Evolutionary conservation across 2,888 invertebrate species (phyloP), one percentile per base, ranked within the genome.

Genomic region (Sussaba pulchella): DNA sequence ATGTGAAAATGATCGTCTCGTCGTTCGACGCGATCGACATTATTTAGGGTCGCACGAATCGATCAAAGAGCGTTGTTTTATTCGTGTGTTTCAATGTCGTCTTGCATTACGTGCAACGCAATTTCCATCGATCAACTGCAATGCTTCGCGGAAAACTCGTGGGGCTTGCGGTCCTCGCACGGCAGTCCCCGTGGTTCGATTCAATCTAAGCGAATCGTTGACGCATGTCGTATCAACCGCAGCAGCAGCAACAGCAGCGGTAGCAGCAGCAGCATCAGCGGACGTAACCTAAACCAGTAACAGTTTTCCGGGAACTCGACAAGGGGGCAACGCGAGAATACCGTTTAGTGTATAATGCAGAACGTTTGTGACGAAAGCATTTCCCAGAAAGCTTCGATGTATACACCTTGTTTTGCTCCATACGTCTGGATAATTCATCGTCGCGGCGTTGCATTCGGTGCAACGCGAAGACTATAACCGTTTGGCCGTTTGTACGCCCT

Each of bases 81-180:
- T 78, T 21, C 59, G 19, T 66, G 59, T 4, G 19, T 66, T 66
- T 47, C 71, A 39, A 71, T 50, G 64, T 9, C 2, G 19, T n/a
- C 43, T 21, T 50, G 31, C 43, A 41, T 10, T 50, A 24, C 24
- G 6, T 17, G n/a, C 57, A 19, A 45, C 39, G 14, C 41, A 41
- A 12, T 10, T 52, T 3, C 41, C 36, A 59, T 77, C 71, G 71
- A 71, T 76, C 76, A 70, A 70, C 12, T 63, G 12, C 52, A 64
- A 76, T 54, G 63, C 69, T 70, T 76, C 63, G 12, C 21, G 61
- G 43, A 52, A 76, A 76, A 45, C 36, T 63, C 43, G 45, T 31
- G 21, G 14, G 14, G 45, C 26, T 39, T 63, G 41, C 17, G 41
- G 50, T 41, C 12, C n/a, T 47, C 14, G 5, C 41, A 36, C 36